A percentile compares a stretch with the other conserved stretches of the same genome.
Evolutionary conservation across 2,888 invertebrate species (phyloP).

Genomic region (Lithosia quadra): DNA sequence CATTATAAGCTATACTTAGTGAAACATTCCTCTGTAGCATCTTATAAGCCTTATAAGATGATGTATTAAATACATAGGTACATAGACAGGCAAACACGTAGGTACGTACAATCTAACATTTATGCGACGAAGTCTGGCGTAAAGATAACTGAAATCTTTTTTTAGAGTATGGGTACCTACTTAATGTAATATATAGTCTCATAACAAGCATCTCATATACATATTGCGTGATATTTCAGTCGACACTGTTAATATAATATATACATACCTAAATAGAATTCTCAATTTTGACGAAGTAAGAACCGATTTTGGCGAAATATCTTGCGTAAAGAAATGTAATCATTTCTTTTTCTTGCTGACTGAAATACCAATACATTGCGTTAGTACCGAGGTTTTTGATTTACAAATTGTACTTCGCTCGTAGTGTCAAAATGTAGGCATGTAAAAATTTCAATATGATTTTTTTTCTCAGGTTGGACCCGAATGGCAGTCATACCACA

Average conservation of each 20-base stretch:
- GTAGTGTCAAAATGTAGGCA: too few relatives aligned
- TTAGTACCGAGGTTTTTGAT: too few relatives aligned
- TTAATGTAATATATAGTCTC: neutral
- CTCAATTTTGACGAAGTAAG: neutral
- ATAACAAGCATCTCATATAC: neutral
- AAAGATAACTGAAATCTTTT: too few relatives aligned
- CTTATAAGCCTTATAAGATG: too few relatives aligned
- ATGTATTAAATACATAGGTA: too few relatives aligned
- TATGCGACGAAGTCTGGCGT: too few relatives aligned
- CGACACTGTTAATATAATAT: neutral
- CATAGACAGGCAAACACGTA: too few relatives aligned
- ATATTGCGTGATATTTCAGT: neutral
- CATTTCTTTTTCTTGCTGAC: neutral
- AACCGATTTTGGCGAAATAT: neutral
- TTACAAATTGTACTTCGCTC: too few relatives aligned
- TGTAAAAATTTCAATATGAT: neutral
- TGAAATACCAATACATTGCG: neutral
- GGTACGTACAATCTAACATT: too few relatives aligned
- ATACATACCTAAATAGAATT: too few relatives aligned
- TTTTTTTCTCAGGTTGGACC: constrained; percentile 69
- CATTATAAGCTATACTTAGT: too few relatives aligned
- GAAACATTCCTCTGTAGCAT: too few relatives aligned
- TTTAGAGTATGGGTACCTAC: neutral
- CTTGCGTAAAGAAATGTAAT: neutral
- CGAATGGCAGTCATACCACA: constrained; percentile 77